These are phyloP conservation scores for Trypoxylus dichotomus DNA, from an alignment of 1,140 invertebrate genomes.

Conservation along the genomic window DNA sequence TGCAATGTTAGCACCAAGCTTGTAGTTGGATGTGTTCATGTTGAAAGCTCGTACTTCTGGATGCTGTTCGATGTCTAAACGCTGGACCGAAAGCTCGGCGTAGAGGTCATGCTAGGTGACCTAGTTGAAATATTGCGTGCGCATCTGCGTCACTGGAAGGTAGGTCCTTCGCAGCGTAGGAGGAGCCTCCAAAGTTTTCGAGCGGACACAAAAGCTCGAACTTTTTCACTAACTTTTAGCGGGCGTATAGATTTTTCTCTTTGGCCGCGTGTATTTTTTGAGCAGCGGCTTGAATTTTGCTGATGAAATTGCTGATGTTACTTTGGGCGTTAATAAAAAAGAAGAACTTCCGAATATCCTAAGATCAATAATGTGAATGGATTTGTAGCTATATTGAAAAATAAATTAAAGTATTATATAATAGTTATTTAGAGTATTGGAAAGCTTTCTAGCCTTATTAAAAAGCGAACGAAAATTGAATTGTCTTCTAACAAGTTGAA, in stretches of 20 bases:
- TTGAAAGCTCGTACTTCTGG: slow-evolving; percentile 46
- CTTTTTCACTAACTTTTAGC: slow-evolving; percentile 2
- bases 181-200: slow-evolving; percentile 9
- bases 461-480: too few relatives aligned
- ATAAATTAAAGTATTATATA: too few relatives aligned
- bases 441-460: too few relatives aligned
- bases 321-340: background rate
- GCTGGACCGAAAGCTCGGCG: slow-evolving; percentile 39
- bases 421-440: too few relatives aligned
- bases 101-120: slow-evolving; percentile 51
- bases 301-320: background rate
- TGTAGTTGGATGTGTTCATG: slow-evolving; percentile 50
- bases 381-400: background rate
- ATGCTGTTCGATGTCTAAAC: slow-evolving; percentile 46
- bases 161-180: slow-evolving; percentile 13
- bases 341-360: background rate
- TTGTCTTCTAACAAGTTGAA: too few relatives aligned
- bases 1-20: slow-evolving; percentile 45
- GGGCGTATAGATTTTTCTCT: slow-evolving; percentile 12
- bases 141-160: slow-evolving; percentile 46
- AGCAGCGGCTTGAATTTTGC: background rate
- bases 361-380: background rate
- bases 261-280: background rate
- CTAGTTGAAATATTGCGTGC: slow-evolving; percentile 47
- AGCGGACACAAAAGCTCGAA: background rate